Base-by-base conservation (phyloP, 2,888 invertebrate genomes). In the Harpalus rubripes region DNA sequence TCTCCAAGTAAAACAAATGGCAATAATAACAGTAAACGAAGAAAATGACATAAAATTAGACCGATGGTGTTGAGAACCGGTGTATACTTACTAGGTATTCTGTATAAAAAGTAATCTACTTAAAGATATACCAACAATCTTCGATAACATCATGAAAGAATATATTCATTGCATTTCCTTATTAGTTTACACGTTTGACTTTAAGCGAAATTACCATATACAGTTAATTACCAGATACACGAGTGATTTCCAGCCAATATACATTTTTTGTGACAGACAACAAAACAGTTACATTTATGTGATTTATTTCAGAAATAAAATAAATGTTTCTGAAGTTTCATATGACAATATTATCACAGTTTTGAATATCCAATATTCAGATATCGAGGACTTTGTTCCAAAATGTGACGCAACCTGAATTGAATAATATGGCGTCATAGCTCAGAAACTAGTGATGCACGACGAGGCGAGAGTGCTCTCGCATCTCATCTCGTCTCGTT, bases 81-180 rank as follows among this genome's bases (percentile, higher is more conserved):
- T 74, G 26, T 44, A 44, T 74, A 74, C 41, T 74, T 74, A 68
- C 41, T 16, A 39, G 7, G 22, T 22, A 22, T 3, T 6, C 15
- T 10, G 41, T 74, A 7, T 41, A 44, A 74, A 74, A 74, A 74
- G 15, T 32, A 39, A 68, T 68, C 72, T 74, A 18, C 44, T 16
- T 74, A 74, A 18, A 44, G 72, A 74, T 44, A 74, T 74, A 15
- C 44, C 8, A 16, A 74, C 72, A 74, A 1, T 18, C 41, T 44
- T 44, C 44, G 72, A 74, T 52, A 74, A 41, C 16, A 74, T 74
- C 72, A 7, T 44, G 32, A 15, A 44, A 22, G 10, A 18, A 74
- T 74, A 74, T 74, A 52, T 74, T 74, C 72, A 68, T 74, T 41
- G 10, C 72, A 74, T 74, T 74, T 74, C 72, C 72, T 74, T 74